Evolutionary conservation across 2,113 vertebrate species (phyloP).

Genomic region (Zonotrichia leucophrys): DNA sequence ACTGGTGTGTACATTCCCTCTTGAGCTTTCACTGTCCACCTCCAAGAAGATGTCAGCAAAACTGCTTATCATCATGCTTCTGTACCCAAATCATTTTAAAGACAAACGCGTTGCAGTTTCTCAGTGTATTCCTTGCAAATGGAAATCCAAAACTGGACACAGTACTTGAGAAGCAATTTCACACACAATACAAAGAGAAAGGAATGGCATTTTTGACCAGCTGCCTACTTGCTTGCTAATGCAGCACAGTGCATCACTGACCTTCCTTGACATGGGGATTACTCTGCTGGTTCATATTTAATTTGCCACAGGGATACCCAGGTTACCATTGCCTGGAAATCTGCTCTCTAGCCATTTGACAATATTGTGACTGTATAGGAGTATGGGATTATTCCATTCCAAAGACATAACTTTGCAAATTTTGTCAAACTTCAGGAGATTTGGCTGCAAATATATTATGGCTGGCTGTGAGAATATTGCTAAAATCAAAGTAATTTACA

Average conservation of each 20-base stretch:
- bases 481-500: constrained; percentile 46
- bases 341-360: not conserved
- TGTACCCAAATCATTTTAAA: not conserved
- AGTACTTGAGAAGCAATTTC: not conserved
- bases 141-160: not conserved
- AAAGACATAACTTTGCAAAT: not conserved
- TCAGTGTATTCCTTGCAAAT: not conserved
- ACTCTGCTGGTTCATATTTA: not conserved
- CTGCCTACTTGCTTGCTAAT: not conserved
- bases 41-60: not conserved
- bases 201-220: not conserved
- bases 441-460: constrained; percentile 38
- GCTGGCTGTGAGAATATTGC: constrained; percentile 12
- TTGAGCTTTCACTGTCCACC: not conserved
- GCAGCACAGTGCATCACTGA: rapidly evolving
- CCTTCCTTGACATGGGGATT: not conserved
- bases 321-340: not conserved
- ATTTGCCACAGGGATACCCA: not conserved
- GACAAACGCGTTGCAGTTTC: not conserved
- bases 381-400: not conserved
- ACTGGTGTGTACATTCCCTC: not conserved
- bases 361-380: rapidly evolving
- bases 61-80: rapidly evolving
- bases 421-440: not conserved
- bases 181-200: not conserved